A percentile compares a stretch with the other conserved stretches of the same genome.
Evolutionary conservation across 2,888 invertebrate genomes (phyloP).

Genomic region (Horisme vitalbata): DNA sequence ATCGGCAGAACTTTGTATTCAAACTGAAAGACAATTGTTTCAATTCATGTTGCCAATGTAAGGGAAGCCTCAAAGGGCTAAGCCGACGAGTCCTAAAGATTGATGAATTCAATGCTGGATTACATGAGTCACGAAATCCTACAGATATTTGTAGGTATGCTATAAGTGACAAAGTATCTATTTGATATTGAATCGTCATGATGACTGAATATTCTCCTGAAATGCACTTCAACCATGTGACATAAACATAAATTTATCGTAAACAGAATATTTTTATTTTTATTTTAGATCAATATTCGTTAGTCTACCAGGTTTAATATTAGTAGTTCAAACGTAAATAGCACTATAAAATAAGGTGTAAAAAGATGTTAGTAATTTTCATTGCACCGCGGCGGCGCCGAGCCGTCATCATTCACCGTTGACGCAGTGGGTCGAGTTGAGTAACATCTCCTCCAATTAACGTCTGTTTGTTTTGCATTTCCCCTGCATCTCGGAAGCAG

Average conservation of each 20-base stretch:
- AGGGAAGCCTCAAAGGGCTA: constrained; percentile 66
- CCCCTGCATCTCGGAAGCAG: constrained; percentile 56
- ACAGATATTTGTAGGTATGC: no score
- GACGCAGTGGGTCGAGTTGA: constrained; percentile 33
- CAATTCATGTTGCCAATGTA: constrained; percentile 63
- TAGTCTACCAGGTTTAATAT: no score
- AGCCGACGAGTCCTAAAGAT: constrained; percentile 56
- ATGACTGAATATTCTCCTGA: no score
- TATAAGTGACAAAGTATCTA: no score
- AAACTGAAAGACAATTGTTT: constrained; percentile 70
- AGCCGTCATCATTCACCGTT: constrained; percentile 4
- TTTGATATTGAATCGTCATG: no score
- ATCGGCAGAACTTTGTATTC: constrained; percentile 73
- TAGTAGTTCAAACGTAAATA: no score
- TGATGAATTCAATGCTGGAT: constrained; percentile 41
- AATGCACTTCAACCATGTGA: no score
- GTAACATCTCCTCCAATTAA: constrained; percentile 58
- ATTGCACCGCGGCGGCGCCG: neutral
- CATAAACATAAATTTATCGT: no score
- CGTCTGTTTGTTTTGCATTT: constrained; percentile 69
- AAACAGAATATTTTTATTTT: no score
- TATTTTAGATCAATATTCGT: no score
- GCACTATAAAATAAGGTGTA: constrained; percentile 15
- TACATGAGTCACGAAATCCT: constrained; percentile 3
- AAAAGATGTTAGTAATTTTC: constrained; percentile 8